Evolutionary conservation across 2,113 vertebrate species (phyloP).

Genomic region (Erpornis zantholeuca): DNA sequence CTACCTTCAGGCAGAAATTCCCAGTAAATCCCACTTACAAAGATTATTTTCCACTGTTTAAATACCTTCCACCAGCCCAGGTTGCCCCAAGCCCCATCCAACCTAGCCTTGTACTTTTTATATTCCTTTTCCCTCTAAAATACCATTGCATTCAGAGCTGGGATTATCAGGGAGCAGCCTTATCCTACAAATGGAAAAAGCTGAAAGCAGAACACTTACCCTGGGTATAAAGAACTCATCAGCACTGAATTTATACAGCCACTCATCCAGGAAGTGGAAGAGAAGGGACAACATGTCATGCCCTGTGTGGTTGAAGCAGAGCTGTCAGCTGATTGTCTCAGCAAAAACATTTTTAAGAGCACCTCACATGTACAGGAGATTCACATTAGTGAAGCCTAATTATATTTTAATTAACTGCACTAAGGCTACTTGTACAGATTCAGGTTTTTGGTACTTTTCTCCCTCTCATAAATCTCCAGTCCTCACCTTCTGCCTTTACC

Average conservation of each 20-base stretch:
- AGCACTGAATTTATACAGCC: slow-evolving; percentile 95
- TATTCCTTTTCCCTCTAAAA: not conserved
- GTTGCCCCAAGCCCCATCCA: not conserved
- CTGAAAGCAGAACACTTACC: slow-evolving; percentile 68
- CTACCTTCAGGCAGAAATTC: not conserved
- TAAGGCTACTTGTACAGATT: not conserved
- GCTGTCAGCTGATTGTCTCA: not conserved
- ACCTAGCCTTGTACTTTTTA: not conserved
- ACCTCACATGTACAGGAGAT: not conserved
- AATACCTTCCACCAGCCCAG: not conserved
- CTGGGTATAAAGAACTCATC: slow-evolving; percentile 91
- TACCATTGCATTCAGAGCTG: not conserved
- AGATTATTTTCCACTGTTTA: not conserved
- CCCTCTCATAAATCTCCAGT: not conserved
- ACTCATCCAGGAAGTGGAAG: slow-evolving; percentile 93
- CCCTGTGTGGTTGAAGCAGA: slow-evolving; percentile 70
- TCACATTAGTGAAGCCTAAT: not conserved
- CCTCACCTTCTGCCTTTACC: slow-evolving; percentile 86
- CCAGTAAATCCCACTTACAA: not conserved
- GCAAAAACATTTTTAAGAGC: not conserved
- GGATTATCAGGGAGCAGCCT: not conserved
- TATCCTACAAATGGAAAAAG: not conserved
- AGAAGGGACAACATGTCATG: slow-evolving; percentile 92
- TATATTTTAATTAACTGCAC: not conserved
- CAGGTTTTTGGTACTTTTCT: not conserved